phyloP scores from a whole-genome alignment of 2,113 vertebrate species.

The Ciconia boyciana region DNA sequence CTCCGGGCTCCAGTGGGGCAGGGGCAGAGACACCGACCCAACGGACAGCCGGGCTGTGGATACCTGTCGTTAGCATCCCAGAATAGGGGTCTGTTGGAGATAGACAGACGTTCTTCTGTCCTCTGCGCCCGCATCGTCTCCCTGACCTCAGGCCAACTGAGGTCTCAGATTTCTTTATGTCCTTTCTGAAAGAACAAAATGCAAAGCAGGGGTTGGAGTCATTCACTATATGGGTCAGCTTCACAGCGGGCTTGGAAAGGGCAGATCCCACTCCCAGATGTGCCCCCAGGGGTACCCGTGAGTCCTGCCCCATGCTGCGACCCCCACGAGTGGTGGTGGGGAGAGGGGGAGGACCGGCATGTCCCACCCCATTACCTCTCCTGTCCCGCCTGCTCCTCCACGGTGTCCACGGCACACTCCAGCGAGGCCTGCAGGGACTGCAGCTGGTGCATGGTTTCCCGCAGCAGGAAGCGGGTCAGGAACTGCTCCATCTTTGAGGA shows the following conservation, averaged over 20 bases:
- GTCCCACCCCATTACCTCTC: conserved; percentile 61
- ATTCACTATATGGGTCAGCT: background rate
- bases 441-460: conserved; percentile 91
- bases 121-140: conserved; percentile 80
- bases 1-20: background rate
- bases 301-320: background rate
- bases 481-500: conserved; percentile 94
- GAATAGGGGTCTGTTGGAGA: conserved; percentile 81
- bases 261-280: background rate
- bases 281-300: fast-evolving
- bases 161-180: conserved; percentile 67
- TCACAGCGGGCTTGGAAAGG: fast-evolving
- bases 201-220: background rate
- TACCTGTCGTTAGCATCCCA: conserved; percentile 82
- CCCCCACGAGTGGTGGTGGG: fast-evolving
- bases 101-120: conserved; percentile 78
- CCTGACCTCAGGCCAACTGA: conserved; percentile 28
- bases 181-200: conserved; percentile 64
- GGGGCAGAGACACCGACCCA: background rate
- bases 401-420: conserved; percentile 90
- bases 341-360: background rate
- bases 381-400: conserved; percentile 86
- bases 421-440: conserved; percentile 91
- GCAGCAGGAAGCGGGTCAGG: conserved; percentile 92
- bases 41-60: background rate